Base-by-base conservation (phyloP, 2,797 vertebrate species). In the Eulemur albifrons region DNA sequence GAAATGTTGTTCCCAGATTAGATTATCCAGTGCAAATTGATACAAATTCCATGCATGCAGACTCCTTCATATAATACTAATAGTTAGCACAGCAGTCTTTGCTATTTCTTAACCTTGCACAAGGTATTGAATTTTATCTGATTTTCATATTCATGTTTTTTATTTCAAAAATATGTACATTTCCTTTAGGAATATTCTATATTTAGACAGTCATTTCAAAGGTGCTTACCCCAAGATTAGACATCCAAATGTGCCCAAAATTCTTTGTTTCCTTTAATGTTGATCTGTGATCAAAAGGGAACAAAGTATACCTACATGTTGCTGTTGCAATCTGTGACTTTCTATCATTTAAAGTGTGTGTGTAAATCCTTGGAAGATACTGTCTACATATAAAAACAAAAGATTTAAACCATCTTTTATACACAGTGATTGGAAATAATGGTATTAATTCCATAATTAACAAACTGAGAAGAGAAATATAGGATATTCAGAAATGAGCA, bases 271-370 rank as follows among this genome's bases (percentile, higher is more conserved):
- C n/a, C 0, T 77, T 81, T 76, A 18, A 38, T 23, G 30, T 2
- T 45, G 48, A 80, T 82, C 14, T 67, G 15, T 21, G 21, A 81
- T 77, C 1, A 38, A 70, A 59, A 54, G 43, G 0, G 2, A 65
- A 18, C 17, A 32, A 81, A 48, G 11, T 11, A 1, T 0, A 4
- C 1, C 5, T 52, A 0, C 32, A n/a, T 67, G 7, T 43, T 17
- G 1, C 63, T n/a, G 0, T 67, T 72, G 11, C 7, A 87, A 79
- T 10, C 5, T 88, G 2, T 17, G 23, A 1, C 15, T 77, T 96
- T 10, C 1, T 95, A 48, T 92, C 88, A 30, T 69, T 83, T 21
- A 54, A 57, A 25, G 4, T 84, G 14, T 48, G 12, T 43, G 30
- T 27, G 5, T 2, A 35, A 10, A 7, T 14, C 4, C 15, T 43